A percentile compares a stretch with the other conserved stretches of the same genome.
Evolutionary conservation across 2,113 vertebrate genomes (phyloP).

Genomic region (Rana temporaria): DNA sequence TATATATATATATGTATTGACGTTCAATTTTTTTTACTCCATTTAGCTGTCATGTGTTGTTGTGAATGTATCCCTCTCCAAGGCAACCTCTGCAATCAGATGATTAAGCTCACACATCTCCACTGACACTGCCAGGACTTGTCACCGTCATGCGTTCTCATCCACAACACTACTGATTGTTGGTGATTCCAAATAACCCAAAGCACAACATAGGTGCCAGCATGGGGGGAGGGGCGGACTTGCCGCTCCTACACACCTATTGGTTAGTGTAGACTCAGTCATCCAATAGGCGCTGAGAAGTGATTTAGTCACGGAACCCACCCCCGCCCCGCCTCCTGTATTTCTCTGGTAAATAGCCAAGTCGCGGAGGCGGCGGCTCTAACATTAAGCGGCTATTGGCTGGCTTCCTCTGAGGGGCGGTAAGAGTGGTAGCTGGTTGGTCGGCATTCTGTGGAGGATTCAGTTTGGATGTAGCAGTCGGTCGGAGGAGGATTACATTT

Average conservation of each 20-base stretch:
- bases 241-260: not conserved
- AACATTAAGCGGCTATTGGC: slow-evolving; percentile 32
- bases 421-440: not conserved
- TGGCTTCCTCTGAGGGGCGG: not conserved
- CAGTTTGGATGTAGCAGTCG: not conserved
- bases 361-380: slow-evolving; percentile 56
- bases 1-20: too few relatives aligned
- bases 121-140: too few relatives aligned
- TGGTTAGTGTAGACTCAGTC: not conserved
- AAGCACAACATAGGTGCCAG: not conserved
- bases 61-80: too few relatives aligned
- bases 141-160: too few relatives aligned
- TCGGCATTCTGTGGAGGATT: not conserved
- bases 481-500: not conserved
- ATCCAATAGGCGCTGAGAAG: not conserved
- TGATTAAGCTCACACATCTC: too few relatives aligned
- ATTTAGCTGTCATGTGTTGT: too few relatives aligned
- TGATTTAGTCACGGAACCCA: not conserved
- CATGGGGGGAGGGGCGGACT: too few relatives aligned
- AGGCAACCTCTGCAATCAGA: too few relatives aligned
- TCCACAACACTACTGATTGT: too few relatives aligned
- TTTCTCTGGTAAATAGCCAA: slow-evolving; percentile 49
- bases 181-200: too few relatives aligned
- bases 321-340: not conserved
- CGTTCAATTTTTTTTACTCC: too few relatives aligned